Base-by-base conservation (phyloP, 2,113 vertebrate species). In the Paedocypris sp. region DNA sequence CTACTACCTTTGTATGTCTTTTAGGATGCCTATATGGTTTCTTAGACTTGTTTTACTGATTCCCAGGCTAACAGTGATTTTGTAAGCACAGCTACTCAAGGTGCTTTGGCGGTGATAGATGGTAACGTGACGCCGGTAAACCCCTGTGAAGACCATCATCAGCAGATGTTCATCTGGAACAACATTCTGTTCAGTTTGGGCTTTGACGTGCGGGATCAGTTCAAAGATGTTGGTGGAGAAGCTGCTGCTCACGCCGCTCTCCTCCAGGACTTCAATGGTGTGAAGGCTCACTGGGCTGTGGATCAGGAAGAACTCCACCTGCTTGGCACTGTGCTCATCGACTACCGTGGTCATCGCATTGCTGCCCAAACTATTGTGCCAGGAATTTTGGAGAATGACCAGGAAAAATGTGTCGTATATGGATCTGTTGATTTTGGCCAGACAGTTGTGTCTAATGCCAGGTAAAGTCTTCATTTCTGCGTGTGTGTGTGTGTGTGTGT, bases 121-220 rank as follows among this genome's bases (percentile, higher is more conserved):
- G 94, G 94, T 36, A 94, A 93, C 0, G 87, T 94, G 68, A 91
- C 98, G 90, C 90, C 94, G 32, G 87, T 98, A 70, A 98, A 98
- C 69, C 94, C 94, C 3, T 87, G 89, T 0, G 94, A 98, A 68
- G 89, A 88, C 45, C 89, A 90, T 67, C 90, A 85, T 62, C 90
- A 91, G 86, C 94, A 98, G 74, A 93, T 98, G 89, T 98, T 93
- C 71, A 90, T 98, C 75, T 98, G 94, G 94, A 97, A 93, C 82
- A 97, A 92, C 75, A 87, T 98, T 63, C 96, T 98, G 85, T 93
- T 98, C 80, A 98, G 93, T 77, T 75, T 97, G 71, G 92, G 90
- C 60, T 94, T 93, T 1, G 92, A 98, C 0, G 88, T 93, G 56
- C 87, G 88, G 0, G 92, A 96, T 75, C 90, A 96, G 69, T 96